A percentile compares a stretch with the other conserved stretches of the same genome.
Conservation (phyloP, 2,113 vertebrate species). For the Aphyosemion australe region DNA sequence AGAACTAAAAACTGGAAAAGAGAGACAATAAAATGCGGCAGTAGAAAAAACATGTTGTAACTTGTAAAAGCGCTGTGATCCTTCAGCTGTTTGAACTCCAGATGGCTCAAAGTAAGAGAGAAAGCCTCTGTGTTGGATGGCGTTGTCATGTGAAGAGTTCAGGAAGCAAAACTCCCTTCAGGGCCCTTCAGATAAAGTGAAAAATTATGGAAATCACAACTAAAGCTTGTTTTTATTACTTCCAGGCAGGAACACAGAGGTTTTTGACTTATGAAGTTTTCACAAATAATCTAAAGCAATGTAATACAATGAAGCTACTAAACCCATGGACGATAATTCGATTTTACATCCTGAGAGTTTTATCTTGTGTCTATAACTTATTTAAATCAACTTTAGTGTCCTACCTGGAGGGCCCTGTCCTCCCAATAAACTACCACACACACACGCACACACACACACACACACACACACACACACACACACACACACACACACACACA, state of each 20-base stretch:
- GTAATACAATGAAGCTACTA: neutral
- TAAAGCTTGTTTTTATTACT: constrained; percentile 3
- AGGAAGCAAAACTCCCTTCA: neutral
- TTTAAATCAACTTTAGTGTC: neutral
- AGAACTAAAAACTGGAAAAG: constrained; percentile 31
- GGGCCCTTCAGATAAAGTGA: neutral
- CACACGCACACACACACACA: too few species aligned
- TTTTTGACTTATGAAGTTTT: constrained; percentile 3
- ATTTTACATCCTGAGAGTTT: neutral
- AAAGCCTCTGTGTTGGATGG: neutral
- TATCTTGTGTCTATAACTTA: too few species aligned
- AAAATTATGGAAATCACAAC: neutral
- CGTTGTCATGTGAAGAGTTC: constrained; percentile 17
- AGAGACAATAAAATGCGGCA: constrained; percentile 12
- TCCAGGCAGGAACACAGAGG: neutral
- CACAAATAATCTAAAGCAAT: neutral
- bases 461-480: too few species aligned
- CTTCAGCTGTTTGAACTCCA: constrained; percentile 20
- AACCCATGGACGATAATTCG: neutral
- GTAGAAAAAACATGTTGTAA: constrained; percentile 25
- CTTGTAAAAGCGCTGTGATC: constrained; percentile 22
- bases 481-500: too few species aligned
- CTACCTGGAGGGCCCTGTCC: too few species aligned
- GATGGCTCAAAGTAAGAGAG: constrained; percentile 12
- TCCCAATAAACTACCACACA: too few species aligned